phyloP scores from a whole-genome alignment of 2,888 invertebrate genomes.

The Sarcophaga caerulescens region DNA sequence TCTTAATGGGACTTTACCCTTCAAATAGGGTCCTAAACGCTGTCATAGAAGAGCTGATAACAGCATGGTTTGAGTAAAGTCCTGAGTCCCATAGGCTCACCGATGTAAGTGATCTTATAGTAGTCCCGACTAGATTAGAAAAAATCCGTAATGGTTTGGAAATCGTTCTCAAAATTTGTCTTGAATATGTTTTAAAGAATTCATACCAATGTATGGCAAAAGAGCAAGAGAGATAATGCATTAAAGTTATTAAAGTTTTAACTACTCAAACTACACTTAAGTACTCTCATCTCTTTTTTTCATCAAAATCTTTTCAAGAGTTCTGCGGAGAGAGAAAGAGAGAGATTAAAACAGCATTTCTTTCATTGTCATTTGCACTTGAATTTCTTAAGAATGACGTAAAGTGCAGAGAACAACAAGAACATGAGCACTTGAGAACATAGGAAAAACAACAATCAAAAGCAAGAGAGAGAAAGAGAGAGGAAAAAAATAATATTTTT shows the following conservation, averaged over 20 bases:
- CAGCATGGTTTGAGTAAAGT: too few relatives aligned
- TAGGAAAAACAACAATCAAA: neutral
- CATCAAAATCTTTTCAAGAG: neutral
- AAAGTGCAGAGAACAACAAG: neutral
- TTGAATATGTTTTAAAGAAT: neutral
- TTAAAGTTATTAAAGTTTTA: neutral
- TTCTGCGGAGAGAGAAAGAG: neutral
- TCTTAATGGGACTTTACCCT: too few relatives aligned
- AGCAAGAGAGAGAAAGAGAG: neutral
- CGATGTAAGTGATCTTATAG: too few relatives aligned
- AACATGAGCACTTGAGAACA: neutral
- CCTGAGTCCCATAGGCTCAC: too few relatives aligned
- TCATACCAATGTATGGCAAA: neutral
- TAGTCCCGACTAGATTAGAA: too few relatives aligned
- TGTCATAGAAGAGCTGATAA: too few relatives aligned
- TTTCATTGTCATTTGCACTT: conserved; percentile 45
- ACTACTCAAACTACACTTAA: neutral
- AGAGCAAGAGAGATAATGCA: neutral
- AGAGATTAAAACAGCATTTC: conserved; percentile 1
- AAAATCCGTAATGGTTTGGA: too few relatives aligned
- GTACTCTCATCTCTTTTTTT: neutral
- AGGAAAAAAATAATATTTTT: conserved; percentile 2
- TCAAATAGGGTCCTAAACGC: too few relatives aligned
- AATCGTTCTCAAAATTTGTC: too few relatives aligned
- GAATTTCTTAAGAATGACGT: conserved; percentile 16